Evolutionary conservation across 2,113 vertebrate species (phyloP), one percentile per base, ranked within the genome.

Genomic region (Megaceryle maxima): DNA sequence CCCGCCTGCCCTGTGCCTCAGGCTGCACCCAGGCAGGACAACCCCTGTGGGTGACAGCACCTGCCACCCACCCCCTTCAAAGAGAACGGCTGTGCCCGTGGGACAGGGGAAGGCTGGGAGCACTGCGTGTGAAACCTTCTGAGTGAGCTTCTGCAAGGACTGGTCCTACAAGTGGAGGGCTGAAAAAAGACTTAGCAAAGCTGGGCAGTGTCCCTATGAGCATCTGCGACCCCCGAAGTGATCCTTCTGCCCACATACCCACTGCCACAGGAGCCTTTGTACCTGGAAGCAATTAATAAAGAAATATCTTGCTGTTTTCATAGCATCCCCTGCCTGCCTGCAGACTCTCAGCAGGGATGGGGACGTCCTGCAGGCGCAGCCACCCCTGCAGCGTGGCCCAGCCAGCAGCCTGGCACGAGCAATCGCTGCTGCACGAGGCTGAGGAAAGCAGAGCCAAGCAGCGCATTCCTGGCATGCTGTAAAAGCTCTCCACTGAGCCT

Each of bases 381-480:
- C 57, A 31, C 55, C 28, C 10, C 63, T 33, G 90, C 8, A 16
- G 73, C 10, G 28, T 12, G 50, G 46, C 83, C 75, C 43, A 33
- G 73, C 53, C 57, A 57, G 81, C 87, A 83, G 72, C 50, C 75
- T 92, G 90, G 91, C 68, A 84, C 6, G 2, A 81, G 68, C 62
- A 50, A 50, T 53, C 37, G 5, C 35, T 43, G 94, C 51, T 62
- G 91, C 74, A 84, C 29, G 73, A 94, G 94, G 97, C 94, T 79
- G 37, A 41, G 55, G 41, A 82, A 21, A 6, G 9, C 92, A 69
- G 43, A 87, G 90, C 92, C 94, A 97, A 97, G 93, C 83, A 96
- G 92, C 86, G 68, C 93, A 95, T 97, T 96, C 92, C 94, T 97
- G 96, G 97, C 92, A 83, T 15, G 48, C 86, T 80, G 35, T 60